Evolutionary conservation across 2,797 vertebrate species (phyloP), one percentile per base, ranked within the genome.

Genomic region (Tokudaia muenninki): DNA sequence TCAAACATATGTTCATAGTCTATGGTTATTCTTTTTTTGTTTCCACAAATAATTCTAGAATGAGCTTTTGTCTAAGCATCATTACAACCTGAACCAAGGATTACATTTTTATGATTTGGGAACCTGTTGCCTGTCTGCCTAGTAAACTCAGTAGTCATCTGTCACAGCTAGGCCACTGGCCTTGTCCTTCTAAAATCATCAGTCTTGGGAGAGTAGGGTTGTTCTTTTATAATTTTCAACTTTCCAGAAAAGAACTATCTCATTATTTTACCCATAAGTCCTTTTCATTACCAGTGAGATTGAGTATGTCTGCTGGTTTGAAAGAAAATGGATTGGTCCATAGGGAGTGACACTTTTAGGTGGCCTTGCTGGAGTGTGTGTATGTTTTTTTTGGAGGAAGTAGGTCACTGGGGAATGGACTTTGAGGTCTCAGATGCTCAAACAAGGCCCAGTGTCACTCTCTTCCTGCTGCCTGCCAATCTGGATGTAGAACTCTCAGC

Each of bases 181-280:
- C 26, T 61, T 0, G 0, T 37, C 44, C 31, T 52, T 24, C 47
- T 26, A n/a, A 84, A 84, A 44, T 21, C 50, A 34, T 61, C n/a
- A 29, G 14, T 55, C 70, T 44, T 59, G n/a, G 16, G 22, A 47
- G 59, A 10, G 55, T 41, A 21, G 57, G 37, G 4, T 6, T 47
- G 17, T 47, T 21, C 26, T 41, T 78, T 80, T 67, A 13, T 5
- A n/a, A 55, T 81, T 90, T 63, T 67, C 47, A 34, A 4, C 75
- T 93, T 83, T 82, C 92, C 95, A 72, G 61, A 37, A 79, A 44
- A 82, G 61, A 93, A 52, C 77, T 9, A 4, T 55, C 63, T 41
- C 63, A 14, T 50, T 65, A 29, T 88, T 92, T 87, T 65, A 84
- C 22, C 31, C 70, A 67, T 24, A 77, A 61, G 82, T 77, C 17